Base-by-base conservation (phyloP, 2,113 vertebrate genomes). In the Heterocephalus glaber region DNA sequence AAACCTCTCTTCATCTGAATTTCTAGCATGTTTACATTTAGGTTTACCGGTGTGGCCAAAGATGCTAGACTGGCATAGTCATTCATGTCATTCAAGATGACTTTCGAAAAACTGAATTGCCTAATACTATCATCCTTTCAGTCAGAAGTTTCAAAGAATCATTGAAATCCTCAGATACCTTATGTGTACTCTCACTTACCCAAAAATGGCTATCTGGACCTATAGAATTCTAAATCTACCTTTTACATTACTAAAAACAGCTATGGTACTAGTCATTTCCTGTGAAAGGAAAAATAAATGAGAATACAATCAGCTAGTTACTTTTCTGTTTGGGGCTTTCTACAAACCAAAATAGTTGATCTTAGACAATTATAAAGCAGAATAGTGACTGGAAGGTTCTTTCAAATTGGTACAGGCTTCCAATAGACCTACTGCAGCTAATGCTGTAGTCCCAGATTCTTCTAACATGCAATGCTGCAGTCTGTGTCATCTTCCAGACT, bases 161-260 rank as follows among this genome's bases (percentile, higher is more conserved):
- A 58, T 83, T 95, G 61, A 83, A 84, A 72, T 72, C 16, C 33
- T 77, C 54, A 83, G 41, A 82, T 74, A 47, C 89, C 22, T 97
- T 84, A 91, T 60, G 61, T 90, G 35, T 92, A 26, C 7, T 20
- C 76, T 66, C 74, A 76, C 19, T 61, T 97, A 96, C 60, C 79
- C 65, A 5, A 28, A 58, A 89, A 80, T 87, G 81, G 5, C 38
- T 58, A 70, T 68, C 94, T 81, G 8, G 9, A 12, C 16, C 49
- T 92, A 54, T 17, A 66, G 54, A 60, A 86, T 79, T 93, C 61
- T 38, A 47, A 76, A 60, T 38, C 33, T 28, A 68, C 44, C 30
- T 77, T 76, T 89, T 60, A 30, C 24, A 12, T 7, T 58, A 60
- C 72, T 82, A 70, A 82, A 82, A 95, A 49, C 11, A 82, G 12